Evolutionary conservation across 2,888 invertebrate genomes (phyloP).

Genomic region (Diloba caeruleocephala): DNA sequence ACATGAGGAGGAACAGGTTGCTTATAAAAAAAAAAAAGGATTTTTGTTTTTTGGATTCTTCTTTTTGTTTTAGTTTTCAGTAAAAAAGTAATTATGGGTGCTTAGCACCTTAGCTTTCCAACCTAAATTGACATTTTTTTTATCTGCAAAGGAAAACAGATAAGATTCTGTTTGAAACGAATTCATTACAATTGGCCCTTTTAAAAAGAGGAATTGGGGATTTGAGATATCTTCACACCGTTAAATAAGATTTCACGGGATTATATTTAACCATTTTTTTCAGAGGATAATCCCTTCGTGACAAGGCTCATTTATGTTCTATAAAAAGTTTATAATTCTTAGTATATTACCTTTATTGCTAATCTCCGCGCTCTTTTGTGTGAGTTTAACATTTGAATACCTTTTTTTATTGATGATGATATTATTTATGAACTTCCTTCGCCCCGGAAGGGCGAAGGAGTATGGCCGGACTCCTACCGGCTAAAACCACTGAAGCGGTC

Average conservation of each 20-base stretch:
- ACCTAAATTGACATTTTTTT: no score
- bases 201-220: constrained; percentile 29
- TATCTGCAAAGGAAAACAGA: background rate
- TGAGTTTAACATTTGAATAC: background rate
- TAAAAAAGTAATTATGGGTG: no score
- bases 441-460: no score
- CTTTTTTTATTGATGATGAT: no score
- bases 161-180: constrained; percentile 14
- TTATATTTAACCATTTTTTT: constrained; percentile 41
- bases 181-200: constrained; percentile 26
- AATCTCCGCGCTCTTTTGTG: constrained; percentile 22
- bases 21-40: no score
- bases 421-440: no score
- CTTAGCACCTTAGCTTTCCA: no score
- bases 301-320: constrained; percentile 30
- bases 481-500: no score
- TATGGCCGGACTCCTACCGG: no score
- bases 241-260: constrained; percentile 43
- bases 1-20: no score
- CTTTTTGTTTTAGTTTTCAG: no score
- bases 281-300: constrained; percentile 36
- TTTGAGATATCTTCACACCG: constrained; percentile 43
- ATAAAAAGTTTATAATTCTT: constrained; percentile 30
- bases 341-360: constrained; percentile 14
- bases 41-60: no score